Evolutionary conservation across 2,888 invertebrate species (phyloP).

Genomic region (Drosophila lacicola): DNA sequence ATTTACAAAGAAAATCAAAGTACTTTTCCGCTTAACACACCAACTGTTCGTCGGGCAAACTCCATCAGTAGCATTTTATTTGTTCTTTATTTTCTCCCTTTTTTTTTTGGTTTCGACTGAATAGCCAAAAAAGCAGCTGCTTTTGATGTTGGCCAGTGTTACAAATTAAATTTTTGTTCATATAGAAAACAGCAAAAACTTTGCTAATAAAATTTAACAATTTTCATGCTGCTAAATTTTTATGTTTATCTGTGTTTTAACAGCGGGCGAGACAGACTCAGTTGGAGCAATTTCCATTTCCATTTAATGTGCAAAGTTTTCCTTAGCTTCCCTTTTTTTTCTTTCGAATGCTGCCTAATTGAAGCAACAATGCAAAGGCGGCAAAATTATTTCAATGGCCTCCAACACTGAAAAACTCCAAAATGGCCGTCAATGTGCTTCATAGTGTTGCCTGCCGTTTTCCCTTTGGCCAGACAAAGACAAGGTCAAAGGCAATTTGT

Average conservation of each 20-base stretch:
- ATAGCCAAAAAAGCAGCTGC: constrained; percentile 64
- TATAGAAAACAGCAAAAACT: constrained; percentile 51
- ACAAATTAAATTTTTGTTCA: constrained; percentile 63
- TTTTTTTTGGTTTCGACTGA: neutral
- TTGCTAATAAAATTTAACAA: constrained; percentile 76
- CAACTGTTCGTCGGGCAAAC: neutral
- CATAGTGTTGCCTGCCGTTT: constrained; percentile 30
- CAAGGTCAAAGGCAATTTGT: constrained; percentile 79
- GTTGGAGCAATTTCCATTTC: constrained; percentile 52
- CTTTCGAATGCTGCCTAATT: constrained; percentile 72
- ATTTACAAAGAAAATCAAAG: too few species aligned
- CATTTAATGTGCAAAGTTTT: constrained; percentile 69
- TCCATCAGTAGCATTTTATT: neutral
- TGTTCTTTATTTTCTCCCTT: neutral
- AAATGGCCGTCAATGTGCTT: constrained; percentile 47
- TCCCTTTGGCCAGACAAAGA: constrained; percentile 25
- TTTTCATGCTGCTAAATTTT: constrained; percentile 73
- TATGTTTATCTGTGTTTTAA: constrained; percentile 69
- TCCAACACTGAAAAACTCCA: constrained; percentile 22
- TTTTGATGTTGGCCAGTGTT: constrained; percentile 73
- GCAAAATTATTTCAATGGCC: constrained; percentile 67
- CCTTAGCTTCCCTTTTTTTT: constrained; percentile 10
- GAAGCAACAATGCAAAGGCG: constrained; percentile 73
- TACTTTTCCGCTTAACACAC: neutral
- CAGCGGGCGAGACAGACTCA: constrained; percentile 19